A percentile compares a stretch with the other conserved stretches of the same genome.
These are phyloP conservation scores for Zaprionus obscuricornis DNA, from an alignment of 2,888 invertebrate species.

Conservation along the genomic window DNA sequence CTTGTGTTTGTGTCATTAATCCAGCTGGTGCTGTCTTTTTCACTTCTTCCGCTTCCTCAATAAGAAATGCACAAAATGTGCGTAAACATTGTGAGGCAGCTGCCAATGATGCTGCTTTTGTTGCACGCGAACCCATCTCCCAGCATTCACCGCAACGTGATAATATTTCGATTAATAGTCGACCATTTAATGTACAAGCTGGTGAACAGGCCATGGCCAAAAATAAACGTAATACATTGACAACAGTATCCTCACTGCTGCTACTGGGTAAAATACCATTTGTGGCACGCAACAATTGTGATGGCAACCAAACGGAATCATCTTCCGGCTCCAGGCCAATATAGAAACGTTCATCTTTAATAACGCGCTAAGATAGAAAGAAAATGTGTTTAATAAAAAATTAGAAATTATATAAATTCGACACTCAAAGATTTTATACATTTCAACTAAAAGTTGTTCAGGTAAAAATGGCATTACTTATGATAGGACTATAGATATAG, in stretches of 20 bases:
- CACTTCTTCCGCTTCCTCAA: constrained; percentile 84
- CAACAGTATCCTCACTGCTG: constrained; percentile 93
- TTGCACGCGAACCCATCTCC: constrained; percentile 90
- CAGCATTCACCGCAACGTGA: constrained; percentile 93
- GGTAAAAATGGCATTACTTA: no score
- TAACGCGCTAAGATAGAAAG: constrained; percentile 87
- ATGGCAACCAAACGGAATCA: constrained; percentile 96
- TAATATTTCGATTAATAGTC: constrained; percentile 93
- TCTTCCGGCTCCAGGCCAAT: constrained; percentile 95
- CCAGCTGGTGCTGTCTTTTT: constrained; percentile 86
- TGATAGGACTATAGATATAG: no score
- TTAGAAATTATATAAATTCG: not conserved
- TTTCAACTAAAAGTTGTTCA: no score
- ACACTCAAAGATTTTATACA: no score
- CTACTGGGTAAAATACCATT: constrained; percentile 86
- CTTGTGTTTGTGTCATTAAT: constrained; percentile 84
- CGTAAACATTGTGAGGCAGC: constrained; percentile 95
- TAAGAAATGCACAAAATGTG: constrained; percentile 92
- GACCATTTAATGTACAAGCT: constrained; percentile 94
- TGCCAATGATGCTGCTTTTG: constrained; percentile 93
- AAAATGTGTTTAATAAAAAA: not conserved
- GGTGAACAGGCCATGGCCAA: constrained; percentile 94
- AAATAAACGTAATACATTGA: constrained; percentile 88
- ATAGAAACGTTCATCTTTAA: constrained; percentile 96
- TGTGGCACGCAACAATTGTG: constrained; percentile 94